Evolutionary conservation across 2,888 invertebrate genomes (phyloP), one percentile per base, ranked within the genome.

Genomic region (Cataglyphis livida): DNA sequence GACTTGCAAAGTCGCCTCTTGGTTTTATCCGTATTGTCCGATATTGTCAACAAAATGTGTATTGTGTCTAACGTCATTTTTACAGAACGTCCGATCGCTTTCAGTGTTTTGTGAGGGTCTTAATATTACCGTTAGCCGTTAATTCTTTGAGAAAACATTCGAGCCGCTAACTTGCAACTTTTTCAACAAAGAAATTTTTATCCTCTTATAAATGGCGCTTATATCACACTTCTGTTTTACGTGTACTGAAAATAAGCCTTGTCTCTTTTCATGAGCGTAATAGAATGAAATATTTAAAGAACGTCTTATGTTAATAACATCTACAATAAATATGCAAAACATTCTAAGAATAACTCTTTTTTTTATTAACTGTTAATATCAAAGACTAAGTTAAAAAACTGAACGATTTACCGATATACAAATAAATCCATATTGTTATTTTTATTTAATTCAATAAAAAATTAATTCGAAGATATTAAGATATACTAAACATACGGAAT

Each of bases 21-120:
- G 21, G 32, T 48, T 68, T 92, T 89, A 92, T 91, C 90, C 89
- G 90, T 92, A 28, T 28, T 28, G 25, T 28, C 25, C 91, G 91
- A 91, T 92, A 92, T 92, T 91, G 90, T 88, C 88, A 88, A 87
- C 90, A 64, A 79, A 57, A 57, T 54, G 32, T 83, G 54, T 85
- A 82, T 81, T 76, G 76, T 38, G 32, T 83, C 76, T 79, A 81
- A 86, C 73, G 59, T 82, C 62, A 82, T 79, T 81, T 86, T 89
- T 84, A 82, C 85, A 81, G 32, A 70, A 86, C 79, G 82, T 85
- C 64, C 48, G 65, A 84, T 75, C 78, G 54, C 84, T 66, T 21
- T 62, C n/a, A 9, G 28, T 75, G 25, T 59, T 6, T 78, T 70
- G 44, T 44, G 41, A 57, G 32, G 32, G 1, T 44, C 44, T 68